A percentile compares a stretch with the other conserved stretches of the same genome.
Conservation (phyloP, 2,888 invertebrate genomes). For the Trichacis sp. region DNA sequence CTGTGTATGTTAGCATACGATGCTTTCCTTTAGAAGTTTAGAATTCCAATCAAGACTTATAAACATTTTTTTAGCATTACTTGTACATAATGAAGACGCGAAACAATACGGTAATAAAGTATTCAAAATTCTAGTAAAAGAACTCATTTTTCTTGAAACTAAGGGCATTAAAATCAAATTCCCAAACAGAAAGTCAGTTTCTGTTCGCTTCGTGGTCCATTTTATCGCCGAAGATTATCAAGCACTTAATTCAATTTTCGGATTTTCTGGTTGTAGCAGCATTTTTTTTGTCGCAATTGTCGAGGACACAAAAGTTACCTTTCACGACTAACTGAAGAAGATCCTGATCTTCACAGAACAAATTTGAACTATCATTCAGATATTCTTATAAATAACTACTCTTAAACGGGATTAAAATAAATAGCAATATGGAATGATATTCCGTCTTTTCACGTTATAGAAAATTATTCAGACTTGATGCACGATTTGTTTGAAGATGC, state of each 20-base stretch:
- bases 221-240: slow-evolving; percentile 13
- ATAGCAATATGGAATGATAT: slow-evolving; percentile 13
- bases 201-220: slow-evolving; percentile 2
- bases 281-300: slow-evolving; percentile 19
- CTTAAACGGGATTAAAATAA: slow-evolving; percentile 7
- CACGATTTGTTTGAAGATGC: slow-evolving; percentile 24
- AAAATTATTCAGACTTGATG: slow-evolving; percentile 15
- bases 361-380: slow-evolving; percentile 6
- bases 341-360: slow-evolving; percentile 7
- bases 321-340: neutral
- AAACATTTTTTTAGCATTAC: slow-evolving; percentile 17
- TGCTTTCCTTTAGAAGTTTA: slow-evolving; percentile 11
- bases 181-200: neutral
- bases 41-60: slow-evolving; percentile 8
- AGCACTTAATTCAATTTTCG: slow-evolving; percentile 13
- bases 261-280: slow-evolving; percentile 9
- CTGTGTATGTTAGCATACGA: slow-evolving; percentile 20
- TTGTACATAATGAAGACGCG: slow-evolving; percentile 9
- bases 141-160: slow-evolving; percentile 12
- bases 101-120: slow-evolving; percentile 9
- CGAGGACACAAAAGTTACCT: slow-evolving; percentile 5
- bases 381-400: neutral
- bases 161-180: slow-evolving; percentile 10
- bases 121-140: neutral
- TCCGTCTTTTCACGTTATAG: slow-evolving; percentile 15